These are phyloP conservation scores for Chironomus striatipennis DNA, from an alignment of 1,140 invertebrate species.

Conservation along the genomic window DNA sequence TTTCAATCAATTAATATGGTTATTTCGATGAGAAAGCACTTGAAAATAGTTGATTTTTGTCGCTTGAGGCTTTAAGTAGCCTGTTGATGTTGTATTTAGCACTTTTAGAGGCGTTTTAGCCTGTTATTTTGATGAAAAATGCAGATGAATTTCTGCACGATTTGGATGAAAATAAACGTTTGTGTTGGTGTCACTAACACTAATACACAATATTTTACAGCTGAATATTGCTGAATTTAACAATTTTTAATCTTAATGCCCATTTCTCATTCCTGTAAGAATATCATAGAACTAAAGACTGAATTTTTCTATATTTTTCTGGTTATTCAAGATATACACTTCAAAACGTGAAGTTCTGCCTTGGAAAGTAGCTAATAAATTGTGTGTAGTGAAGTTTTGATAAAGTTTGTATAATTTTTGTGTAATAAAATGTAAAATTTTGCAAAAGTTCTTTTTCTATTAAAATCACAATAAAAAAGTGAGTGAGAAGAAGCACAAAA, in stretches of 20 bases:
- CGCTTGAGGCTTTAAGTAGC: background rate
- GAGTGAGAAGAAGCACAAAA: background rate
- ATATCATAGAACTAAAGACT: too few relatives aligned
- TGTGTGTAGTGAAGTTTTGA: background rate
- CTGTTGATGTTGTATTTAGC: background rate
- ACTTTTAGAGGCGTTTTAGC: background rate
- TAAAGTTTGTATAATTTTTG: background rate
- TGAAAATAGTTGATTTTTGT: background rate
- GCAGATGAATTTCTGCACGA: background rate
- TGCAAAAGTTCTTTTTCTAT: background rate
- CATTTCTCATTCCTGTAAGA: too few relatives aligned
- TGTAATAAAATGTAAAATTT: background rate
- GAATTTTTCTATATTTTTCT: too few relatives aligned
- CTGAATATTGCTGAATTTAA: too few relatives aligned
- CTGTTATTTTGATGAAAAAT: background rate
- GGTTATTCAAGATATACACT: too few relatives aligned
- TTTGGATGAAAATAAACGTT: background rate
- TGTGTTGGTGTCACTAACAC: background rate
- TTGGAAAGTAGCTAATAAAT: too few relatives aligned
- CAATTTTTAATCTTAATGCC: too few relatives aligned
- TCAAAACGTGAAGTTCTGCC: too few relatives aligned
- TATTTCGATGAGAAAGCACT: background rate
- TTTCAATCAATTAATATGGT: background rate
- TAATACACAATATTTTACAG: too few relatives aligned
- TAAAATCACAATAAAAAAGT: background rate